phyloP scores from a whole-genome alignment of 2,888 invertebrate genomes.

The Hypena proboscidalis region DNA sequence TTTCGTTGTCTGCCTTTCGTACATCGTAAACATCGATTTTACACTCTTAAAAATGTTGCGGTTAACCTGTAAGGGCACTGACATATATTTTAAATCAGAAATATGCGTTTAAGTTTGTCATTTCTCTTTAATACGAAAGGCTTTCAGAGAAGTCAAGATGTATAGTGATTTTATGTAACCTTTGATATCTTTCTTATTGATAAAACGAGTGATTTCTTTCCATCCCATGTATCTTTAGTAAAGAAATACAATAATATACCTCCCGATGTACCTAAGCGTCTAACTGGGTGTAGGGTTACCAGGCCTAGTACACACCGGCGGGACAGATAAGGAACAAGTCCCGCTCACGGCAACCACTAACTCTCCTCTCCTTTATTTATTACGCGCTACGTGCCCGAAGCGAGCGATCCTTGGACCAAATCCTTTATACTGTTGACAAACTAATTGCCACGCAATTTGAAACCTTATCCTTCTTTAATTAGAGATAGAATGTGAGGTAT shows the following conservation, averaged over 20 bases:
- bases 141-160: slow-evolving; percentile 7
- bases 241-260: slow-evolving; percentile 43
- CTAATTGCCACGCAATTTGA: slow-evolving; percentile 34
- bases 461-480: slow-evolving; percentile 10
- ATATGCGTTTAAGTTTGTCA: slow-evolving; percentile 7
- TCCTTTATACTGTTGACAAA: slow-evolving; percentile 37
- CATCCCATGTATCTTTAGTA: slow-evolving; percentile 20
- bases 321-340: slow-evolving; percentile 75
- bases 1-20: slow-evolving; percentile 44
- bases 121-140: background rate
- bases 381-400: slow-evolving; percentile 75
- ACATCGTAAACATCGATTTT: slow-evolving; percentile 41
- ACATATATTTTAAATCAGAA: slow-evolving; percentile 10
- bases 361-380: slow-evolving; percentile 77
- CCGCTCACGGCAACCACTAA: slow-evolving; percentile 69
- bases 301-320: slow-evolving; percentile 58
- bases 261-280: slow-evolving; percentile 51
- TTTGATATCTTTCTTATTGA: slow-evolving; percentile 1
- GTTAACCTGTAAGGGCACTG: slow-evolving; percentile 13
- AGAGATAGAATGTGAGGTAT: background rate
- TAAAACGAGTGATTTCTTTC: too few relatives aligned
- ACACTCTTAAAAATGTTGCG: slow-evolving; percentile 28
- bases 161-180: slow-evolving; percentile 2
- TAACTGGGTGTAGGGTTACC: slow-evolving; percentile 68
- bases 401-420: slow-evolving; percentile 59